Evolutionary conservation across 2,797 vertebrate species (phyloP), one percentile per base, ranked within the genome.

Genomic region (Lepidocolaptes lacrymiger): DNA sequence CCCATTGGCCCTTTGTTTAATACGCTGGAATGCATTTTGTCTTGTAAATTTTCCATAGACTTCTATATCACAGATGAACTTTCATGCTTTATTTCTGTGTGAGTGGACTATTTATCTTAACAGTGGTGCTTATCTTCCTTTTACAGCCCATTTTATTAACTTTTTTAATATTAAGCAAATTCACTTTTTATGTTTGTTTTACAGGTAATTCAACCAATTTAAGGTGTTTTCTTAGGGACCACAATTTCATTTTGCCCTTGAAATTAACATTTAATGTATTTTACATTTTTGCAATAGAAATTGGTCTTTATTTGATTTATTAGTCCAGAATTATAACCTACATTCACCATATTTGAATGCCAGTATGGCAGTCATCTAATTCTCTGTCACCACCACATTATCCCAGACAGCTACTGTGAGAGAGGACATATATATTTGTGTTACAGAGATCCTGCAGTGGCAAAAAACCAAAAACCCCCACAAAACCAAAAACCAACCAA

Each of bases 151-250:
- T 94, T 97, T 96, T 96, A 95, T 93, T 96, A 96, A 94, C 63
- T 86, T 92, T 87, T 92, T 91, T 62, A 46, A 81, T 89, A 93
- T 93, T 96, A 93, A 95, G 91, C 48, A 97, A 97, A 97, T 88
- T 96, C 93, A 85, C 83, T 96, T 96, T 96, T 96, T 96, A 94
- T 96, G 67, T 96, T 96, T 96, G 85, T 93, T 96, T 96, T 96
- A 93, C 80, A 96, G 87, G 96, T 93, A 95, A 96, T 93, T 96
- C 85, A 91, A 95, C 87, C 93, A 91, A 93, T 93, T 96, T 96
- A 93, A 94, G 91, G 66, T 95, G 94, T 95, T 96, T 96, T 96
- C 77, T 93, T 69, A 89, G 71, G 83, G 84, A 97, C 80, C 93
- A 93, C 95, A 91, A 93, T 96, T 96, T 96, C 85, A 91, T 83